Evolutionary conservation across 2,888 invertebrate genomes (phyloP).

Genomic region (Plebejus melissa): DNA sequence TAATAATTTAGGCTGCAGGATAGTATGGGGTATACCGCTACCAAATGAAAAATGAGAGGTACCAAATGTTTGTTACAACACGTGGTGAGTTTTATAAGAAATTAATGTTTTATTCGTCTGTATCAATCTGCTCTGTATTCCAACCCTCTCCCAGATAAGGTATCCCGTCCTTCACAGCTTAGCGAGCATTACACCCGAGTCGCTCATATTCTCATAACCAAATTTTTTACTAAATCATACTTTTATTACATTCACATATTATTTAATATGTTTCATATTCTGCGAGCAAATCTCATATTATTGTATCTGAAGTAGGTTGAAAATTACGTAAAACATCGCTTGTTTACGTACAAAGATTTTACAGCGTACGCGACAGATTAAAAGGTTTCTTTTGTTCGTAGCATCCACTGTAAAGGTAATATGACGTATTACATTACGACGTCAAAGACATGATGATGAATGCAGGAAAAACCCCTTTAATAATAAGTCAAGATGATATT

Average conservation of each 20-base stretch:
- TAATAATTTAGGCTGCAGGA: too few species aligned
- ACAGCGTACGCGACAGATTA: too few species aligned
- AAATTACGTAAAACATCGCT: neutral
- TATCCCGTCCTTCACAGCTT: neutral
- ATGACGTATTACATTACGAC: neutral
- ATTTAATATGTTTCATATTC: neutral
- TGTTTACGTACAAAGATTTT: neutral
- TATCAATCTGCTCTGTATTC: neutral
- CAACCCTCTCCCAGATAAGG: neutral
- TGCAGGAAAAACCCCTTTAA: too few species aligned
- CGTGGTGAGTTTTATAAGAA: too few species aligned
- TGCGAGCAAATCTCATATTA: neutral
- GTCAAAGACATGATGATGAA: too few species aligned
- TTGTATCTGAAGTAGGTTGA: neutral
- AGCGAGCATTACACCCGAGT: slow-evolving; percentile 4
- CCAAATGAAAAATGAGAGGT: too few species aligned
- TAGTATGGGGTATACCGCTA: too few species aligned
- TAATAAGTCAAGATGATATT: neutral
- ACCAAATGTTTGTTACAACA: too few species aligned
- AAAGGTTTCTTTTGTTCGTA: neutral
- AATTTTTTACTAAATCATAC: neutral
- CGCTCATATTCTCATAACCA: neutral
- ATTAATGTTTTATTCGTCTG: neutral
- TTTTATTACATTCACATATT: neutral
- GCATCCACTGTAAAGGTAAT: neutral